phyloP scores from a whole-genome alignment of 2,113 vertebrate genomes.

The Pavo muticus region DNA sequence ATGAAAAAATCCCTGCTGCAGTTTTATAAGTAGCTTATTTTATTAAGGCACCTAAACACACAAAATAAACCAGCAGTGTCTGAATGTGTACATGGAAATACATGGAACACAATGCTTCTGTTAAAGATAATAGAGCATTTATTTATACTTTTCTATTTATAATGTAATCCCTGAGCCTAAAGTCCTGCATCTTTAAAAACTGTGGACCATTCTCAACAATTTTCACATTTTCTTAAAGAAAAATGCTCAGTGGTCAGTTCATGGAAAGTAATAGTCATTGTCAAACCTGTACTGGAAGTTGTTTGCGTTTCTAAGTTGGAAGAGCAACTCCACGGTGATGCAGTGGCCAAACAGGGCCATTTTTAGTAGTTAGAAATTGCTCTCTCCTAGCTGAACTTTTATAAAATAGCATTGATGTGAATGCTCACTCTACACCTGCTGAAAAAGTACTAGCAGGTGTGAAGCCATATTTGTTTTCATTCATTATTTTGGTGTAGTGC shows the following conservation, averaged over 20 bases:
- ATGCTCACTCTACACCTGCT: not conserved
- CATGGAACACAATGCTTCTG: not conserved
- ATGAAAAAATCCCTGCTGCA: not conserved
- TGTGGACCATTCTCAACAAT: not conserved
- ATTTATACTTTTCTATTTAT: not conserved
- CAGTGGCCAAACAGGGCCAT: not conserved
- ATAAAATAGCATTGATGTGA: not conserved
- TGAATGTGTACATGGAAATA: not conserved
- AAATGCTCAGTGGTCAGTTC: not conserved
- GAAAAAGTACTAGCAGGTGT: not conserved
- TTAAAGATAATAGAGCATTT: not conserved
- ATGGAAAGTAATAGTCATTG: not conserved
- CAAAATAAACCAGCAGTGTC: not conserved
- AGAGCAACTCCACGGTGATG: accelerated
- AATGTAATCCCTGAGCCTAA: not conserved
- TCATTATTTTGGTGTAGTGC: not conserved
- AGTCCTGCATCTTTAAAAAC: not conserved
- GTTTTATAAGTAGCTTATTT: not conserved
- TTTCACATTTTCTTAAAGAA: not conserved
- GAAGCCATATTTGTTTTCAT: not conserved
- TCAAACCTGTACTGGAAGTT: not conserved
- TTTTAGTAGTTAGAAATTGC: not conserved
- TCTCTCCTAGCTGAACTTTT: not conserved
- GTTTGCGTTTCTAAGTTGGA: not conserved
- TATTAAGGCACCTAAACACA: not conserved